Evolutionary conservation across 2,888 invertebrate genomes (phyloP).

Genomic region (Papilio gigon): DNA sequence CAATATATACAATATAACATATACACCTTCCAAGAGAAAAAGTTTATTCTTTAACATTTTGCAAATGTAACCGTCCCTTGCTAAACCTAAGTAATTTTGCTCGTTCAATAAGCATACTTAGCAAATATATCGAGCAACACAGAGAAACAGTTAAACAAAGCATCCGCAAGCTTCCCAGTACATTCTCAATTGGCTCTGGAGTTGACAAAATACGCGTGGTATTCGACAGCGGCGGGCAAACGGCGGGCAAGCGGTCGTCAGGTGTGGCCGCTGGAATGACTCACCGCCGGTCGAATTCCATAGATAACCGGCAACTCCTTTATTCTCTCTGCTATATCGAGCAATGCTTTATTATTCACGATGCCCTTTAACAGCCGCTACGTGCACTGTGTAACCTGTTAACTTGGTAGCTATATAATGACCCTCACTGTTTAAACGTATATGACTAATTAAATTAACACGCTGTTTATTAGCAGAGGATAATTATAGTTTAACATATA

Average conservation of each 20-base stretch:
- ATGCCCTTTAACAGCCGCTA: slow-evolving; percentile 71
- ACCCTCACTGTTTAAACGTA: slow-evolving; percentile 59
- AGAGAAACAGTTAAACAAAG: slow-evolving; percentile 1
- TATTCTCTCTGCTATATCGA: slow-evolving; percentile 61
- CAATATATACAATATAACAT: too few species aligned
- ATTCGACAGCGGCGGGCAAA: slow-evolving; percentile 66
- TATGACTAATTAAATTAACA: slow-evolving; percentile 23
- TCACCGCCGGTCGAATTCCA: slow-evolving; percentile 75
- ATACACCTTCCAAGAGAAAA: too few species aligned
- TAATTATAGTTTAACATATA: too few species aligned
- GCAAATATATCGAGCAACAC: neutral
- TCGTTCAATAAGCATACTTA: neutral
- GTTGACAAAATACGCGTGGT: slow-evolving; percentile 56
- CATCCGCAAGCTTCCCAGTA: slow-evolving; percentile 13
- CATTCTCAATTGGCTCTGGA: slow-evolving; percentile 45
- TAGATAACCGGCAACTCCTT: slow-evolving; percentile 76
- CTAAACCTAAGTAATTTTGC: neutral
- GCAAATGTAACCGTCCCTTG: too few species aligned
- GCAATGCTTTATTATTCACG: slow-evolving; percentile 63
- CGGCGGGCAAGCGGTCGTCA: slow-evolving; percentile 56
- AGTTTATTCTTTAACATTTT: neutral
- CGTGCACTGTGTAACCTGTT: slow-evolving; percentile 52
- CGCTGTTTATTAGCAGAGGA: too few species aligned
- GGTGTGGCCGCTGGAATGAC: slow-evolving; percentile 76
- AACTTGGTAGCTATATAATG: slow-evolving; percentile 56